phyloP scores from a whole-genome alignment of 2,797 vertebrate genomes.

The Manis crassicaudata region DNA sequence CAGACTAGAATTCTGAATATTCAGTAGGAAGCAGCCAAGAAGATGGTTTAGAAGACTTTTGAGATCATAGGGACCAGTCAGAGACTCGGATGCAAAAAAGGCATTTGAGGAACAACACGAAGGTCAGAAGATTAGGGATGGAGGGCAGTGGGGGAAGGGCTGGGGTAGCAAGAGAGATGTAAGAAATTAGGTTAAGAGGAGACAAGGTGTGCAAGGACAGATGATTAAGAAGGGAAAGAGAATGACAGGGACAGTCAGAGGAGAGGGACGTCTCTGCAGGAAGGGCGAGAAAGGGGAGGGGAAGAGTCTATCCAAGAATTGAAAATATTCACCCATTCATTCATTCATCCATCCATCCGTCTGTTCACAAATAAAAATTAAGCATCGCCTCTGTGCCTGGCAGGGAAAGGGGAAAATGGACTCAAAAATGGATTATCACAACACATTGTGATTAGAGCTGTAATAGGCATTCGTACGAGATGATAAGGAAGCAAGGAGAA shows the following conservation, averaged over 20 bases:
- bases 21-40: not conserved
- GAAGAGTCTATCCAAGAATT: not conserved
- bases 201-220: not conserved
- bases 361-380: not conserved
- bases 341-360: not conserved
- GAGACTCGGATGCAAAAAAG: not conserved
- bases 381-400: not conserved
- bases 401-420: not conserved
- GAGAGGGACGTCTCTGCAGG: not conserved
- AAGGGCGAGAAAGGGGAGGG: too few relatives aligned
- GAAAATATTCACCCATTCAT: not conserved
- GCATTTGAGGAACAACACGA: not conserved
- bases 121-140: not conserved
- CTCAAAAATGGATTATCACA: not conserved
- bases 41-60: not conserved
- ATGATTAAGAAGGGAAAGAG: not conserved
- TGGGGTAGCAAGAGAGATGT: not conserved
- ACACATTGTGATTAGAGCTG: not conserved
- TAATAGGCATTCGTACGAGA: not conserved
- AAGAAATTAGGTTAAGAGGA: not conserved
- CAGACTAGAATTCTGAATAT: not conserved
- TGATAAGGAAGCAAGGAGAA: not conserved
- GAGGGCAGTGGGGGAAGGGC: not conserved
- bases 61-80: not conserved
- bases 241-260: not conserved